phyloP scores from a whole-genome alignment of 2,797 vertebrate genomes.

The Sebastes nivosus region DNA sequence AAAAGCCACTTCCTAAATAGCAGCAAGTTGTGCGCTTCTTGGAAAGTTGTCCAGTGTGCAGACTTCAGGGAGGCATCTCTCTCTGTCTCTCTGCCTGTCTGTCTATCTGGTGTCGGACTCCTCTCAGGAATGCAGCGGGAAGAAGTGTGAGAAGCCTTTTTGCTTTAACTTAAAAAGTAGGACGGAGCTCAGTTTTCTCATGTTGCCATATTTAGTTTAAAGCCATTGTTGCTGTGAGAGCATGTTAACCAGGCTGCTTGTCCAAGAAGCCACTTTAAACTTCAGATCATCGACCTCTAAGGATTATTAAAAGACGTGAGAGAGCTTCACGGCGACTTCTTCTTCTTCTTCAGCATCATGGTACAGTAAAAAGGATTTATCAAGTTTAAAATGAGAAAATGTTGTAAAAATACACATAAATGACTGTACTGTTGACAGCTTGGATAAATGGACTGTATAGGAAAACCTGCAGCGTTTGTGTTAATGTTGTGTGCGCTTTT shows the following conservation, averaged over 20 bases:
- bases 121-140: constrained; percentile 60
- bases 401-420: neutral
- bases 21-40: constrained; percentile 50
- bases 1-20: constrained; percentile 61
- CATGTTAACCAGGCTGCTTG: constrained; percentile 22
- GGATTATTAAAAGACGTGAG: constrained; percentile 38
- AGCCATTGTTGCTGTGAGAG: neutral
- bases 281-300: constrained; percentile 38
- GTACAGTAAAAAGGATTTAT: constrained; percentile 73
- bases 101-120: constrained; percentile 39
- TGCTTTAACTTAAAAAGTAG: constrained; percentile 7
- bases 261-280: constrained; percentile 26
- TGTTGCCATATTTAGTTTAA: neutral
- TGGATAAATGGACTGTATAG: neutral
- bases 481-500: neutral
- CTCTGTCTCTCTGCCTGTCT: constrained; percentile 20
- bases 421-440: neutral
- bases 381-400: neutral
- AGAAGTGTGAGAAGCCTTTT: constrained; percentile 34
- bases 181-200: constrained; percentile 39
- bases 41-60: constrained; percentile 54
- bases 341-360: constrained; percentile 65
- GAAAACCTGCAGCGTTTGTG: neutral
- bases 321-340: constrained; percentile 30
- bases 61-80: constrained; percentile 62